Conservation (phyloP, 2,797 vertebrate species). For the Oryzias sinensis region DNA sequence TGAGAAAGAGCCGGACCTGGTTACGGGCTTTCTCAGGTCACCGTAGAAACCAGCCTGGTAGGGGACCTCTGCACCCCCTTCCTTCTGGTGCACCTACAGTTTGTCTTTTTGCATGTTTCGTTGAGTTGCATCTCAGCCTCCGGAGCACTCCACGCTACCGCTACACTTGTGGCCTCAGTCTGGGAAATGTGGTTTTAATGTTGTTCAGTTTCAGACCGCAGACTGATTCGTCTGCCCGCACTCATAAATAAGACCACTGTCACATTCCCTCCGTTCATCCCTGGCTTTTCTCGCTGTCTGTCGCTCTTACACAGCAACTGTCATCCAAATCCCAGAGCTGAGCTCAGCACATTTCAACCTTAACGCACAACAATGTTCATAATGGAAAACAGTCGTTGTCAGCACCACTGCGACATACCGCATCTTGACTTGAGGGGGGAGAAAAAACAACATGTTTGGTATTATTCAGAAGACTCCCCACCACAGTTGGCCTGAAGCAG, state of each 20-base stretch:
- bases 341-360: constrained; percentile 73
- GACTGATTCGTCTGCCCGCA: constrained; percentile 57
- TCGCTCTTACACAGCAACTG: constrained; percentile 57
- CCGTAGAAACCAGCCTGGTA: constrained; percentile 93
- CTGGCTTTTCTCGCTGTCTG: constrained; percentile 56
- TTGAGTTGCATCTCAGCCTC: constrained; percentile 25
- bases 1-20: constrained; percentile 93
- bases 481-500: constrained; percentile 36
- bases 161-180: constrained; percentile 62
- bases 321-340: constrained; percentile 69
- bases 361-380: constrained; percentile 62
- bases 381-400: constrained; percentile 73
- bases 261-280: constrained; percentile 54
- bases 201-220: constrained; percentile 70
- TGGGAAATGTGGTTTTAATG: constrained; percentile 70
- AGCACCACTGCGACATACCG: constrained; percentile 53
- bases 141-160: constrained; percentile 13
- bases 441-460: constrained; percentile 45
- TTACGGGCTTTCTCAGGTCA: constrained; percentile 90
- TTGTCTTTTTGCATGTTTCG: constrained; percentile 27
- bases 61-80: constrained; percentile 82
- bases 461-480: constrained; percentile 45
- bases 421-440: constrained; percentile 45
- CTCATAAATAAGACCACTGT: constrained; percentile 68
- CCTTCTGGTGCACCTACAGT: constrained; percentile 52